Conservation (phyloP, 2,113 vertebrate species). For the Phyllostomus discolor region DNA sequence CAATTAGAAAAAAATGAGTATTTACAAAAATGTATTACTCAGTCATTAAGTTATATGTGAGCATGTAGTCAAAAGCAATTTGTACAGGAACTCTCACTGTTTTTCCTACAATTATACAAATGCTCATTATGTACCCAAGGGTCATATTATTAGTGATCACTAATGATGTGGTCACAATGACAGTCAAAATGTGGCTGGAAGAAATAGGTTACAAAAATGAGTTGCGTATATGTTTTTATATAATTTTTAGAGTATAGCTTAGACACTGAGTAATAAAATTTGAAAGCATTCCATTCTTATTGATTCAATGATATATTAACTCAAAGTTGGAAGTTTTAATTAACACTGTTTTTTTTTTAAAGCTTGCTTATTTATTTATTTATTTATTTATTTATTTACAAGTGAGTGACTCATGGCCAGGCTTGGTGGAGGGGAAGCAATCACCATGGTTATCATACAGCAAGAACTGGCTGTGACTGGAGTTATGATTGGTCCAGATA, state of each 20-base stretch:
- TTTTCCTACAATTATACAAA: neutral
- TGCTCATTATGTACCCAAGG: neutral
- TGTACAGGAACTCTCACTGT: neutral
- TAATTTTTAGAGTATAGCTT: neutral
- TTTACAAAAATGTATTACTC: neutral
- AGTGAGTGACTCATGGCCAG: neutral
- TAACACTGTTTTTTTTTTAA: neutral
- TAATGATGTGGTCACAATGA: neutral
- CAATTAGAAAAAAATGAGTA: neutral
- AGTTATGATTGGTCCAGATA: neutral
- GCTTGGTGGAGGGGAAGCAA: neutral
- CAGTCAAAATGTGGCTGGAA: neutral
- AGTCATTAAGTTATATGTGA: neutral
- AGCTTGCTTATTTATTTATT: neutral
- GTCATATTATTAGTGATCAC: neutral
- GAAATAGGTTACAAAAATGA: neutral
- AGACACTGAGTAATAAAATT: neutral
- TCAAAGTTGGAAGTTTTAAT: neutral
- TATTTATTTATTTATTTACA: too few relatives aligned
- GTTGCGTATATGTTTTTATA: neutral
- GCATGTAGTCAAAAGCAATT: neutral
- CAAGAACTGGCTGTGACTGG: neutral
- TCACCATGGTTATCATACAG: neutral
- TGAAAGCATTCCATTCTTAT: neutral
- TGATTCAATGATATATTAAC: neutral